A percentile compares a stretch with the other conserved stretches of the same genome.
These are phyloP conservation scores for Poicephalus meyeri DNA, from an alignment of 2,113 vertebrate genomes.

Conservation along the genomic window DNA sequence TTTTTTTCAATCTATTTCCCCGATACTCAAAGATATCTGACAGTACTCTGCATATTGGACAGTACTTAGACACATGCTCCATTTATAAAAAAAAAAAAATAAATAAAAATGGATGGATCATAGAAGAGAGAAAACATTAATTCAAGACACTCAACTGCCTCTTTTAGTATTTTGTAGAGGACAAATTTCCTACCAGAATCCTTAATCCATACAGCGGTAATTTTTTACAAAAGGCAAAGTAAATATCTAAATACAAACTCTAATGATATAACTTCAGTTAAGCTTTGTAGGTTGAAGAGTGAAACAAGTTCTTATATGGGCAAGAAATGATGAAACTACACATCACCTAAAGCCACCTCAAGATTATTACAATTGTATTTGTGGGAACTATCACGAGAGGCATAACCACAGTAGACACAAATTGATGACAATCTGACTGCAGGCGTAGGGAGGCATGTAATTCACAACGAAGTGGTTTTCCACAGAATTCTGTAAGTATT, in stretches of 20 bases:
- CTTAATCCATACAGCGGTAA: background rate
- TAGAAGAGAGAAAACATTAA: background rate
- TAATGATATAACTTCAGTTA: background rate
- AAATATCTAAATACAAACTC: background rate
- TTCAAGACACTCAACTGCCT: background rate
- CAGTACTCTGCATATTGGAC: background rate
- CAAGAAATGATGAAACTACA: background rate
- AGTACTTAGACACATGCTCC: background rate
- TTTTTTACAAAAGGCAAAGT: background rate
- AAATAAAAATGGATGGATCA: background rate
- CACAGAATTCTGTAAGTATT: background rate
- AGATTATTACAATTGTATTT: background rate
- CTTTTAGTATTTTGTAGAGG: background rate
- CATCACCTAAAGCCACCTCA: background rate
- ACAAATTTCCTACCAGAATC: background rate
- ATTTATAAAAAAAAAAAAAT: background rate
- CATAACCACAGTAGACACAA: background rate
- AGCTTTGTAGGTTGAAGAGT: background rate
- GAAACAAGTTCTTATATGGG: background rate
- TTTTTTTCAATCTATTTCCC: background rate
- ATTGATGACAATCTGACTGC: background rate
- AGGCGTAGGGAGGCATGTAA: background rate
- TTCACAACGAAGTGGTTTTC: background rate
- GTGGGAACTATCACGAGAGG: background rate
- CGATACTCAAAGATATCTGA: background rate